phyloP scores from a whole-genome alignment of 2,113 vertebrate genomes.

The Oncorhynchus mykiss region DNA sequence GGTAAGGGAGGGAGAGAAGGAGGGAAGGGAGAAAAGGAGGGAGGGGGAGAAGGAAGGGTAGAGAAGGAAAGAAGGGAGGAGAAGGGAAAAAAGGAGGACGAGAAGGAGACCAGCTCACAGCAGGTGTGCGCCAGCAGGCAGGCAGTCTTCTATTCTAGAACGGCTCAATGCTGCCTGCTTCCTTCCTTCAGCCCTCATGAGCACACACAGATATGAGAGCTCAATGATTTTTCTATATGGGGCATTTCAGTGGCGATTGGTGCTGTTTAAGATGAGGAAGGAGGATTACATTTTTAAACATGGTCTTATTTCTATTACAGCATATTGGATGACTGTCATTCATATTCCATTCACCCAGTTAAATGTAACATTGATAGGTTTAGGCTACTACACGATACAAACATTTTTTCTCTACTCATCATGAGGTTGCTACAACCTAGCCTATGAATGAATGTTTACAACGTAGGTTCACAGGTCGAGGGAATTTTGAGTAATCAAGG shows the following conservation, averaged over 20 bases:
- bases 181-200: not conserved
- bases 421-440: too few relatives aligned
- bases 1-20: constrained; percentile 2
- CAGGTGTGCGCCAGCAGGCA: constrained; percentile 62
- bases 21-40: not conserved
- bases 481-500: too few relatives aligned
- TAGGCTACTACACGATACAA: too few relatives aligned
- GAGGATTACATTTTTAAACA: too few relatives aligned
- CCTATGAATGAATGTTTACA: too few relatives aligned
- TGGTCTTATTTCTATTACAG: too few relatives aligned
- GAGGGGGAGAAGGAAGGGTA: constrained; percentile 18
- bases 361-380: too few relatives aligned
- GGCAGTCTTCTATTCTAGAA: not conserved
- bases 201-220: not conserved
- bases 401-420: too few relatives aligned
- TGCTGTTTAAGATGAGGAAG: not conserved
- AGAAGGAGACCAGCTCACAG: constrained; percentile 64
- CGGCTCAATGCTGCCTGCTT: constrained; percentile 12
- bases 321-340: too few relatives aligned
- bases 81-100: constrained; percentile 10
- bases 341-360: too few relatives aligned
- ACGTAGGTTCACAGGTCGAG: too few relatives aligned
- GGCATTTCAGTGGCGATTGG: not conserved
- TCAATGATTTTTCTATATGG: not conserved
- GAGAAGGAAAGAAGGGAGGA: not conserved